Evolutionary conservation across 1,140 invertebrate species (phyloP).

Genomic region (Rhyzopertha dominica): DNA sequence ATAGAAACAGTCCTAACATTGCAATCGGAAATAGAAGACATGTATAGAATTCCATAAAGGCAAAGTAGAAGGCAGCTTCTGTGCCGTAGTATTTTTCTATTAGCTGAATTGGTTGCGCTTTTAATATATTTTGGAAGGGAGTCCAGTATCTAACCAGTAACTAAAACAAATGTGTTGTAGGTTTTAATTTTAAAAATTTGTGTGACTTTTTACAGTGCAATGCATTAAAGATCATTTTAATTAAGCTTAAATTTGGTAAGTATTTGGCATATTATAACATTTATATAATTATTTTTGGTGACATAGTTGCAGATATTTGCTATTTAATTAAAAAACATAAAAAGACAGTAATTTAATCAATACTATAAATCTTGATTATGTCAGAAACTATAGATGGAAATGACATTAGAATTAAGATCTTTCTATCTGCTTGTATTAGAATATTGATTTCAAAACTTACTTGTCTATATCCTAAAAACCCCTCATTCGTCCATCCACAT

Average conservation of each 20-base stretch:
- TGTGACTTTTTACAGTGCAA: neutral
- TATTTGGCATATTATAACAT: too few species aligned
- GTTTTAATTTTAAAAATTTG: too few species aligned
- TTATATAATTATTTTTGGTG: neutral
- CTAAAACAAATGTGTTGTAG: conserved; percentile 19
- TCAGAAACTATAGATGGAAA: too few species aligned
- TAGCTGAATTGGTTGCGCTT: conserved; percentile 38
- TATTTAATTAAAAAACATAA: conserved; percentile 4
- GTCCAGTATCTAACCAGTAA: conserved; percentile 35
- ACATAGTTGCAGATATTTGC: neutral
- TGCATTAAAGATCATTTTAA: neutral
- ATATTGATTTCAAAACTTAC: conserved; percentile 20
- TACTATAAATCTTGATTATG: neutral
- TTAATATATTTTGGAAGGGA: conserved; percentile 51
- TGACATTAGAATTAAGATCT: too few species aligned
- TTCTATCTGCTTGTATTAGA: conserved; percentile 5
- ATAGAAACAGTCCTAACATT: too few species aligned
- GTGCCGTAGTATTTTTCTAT: conserved; percentile 45
- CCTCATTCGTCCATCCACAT: conserved; percentile 30
- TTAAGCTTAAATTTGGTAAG: neutral
- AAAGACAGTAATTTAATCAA: neutral
- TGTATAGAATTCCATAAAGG: conserved; percentile 54
- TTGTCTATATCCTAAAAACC: conserved; percentile 44
- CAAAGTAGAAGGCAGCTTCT: conserved; percentile 44
- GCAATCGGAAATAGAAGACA: too few species aligned